A percentile compares a stretch with the other conserved stretches of the same genome.
Conservation (phyloP, 2,113 vertebrate genomes). For the Castor canadensis region DNA sequence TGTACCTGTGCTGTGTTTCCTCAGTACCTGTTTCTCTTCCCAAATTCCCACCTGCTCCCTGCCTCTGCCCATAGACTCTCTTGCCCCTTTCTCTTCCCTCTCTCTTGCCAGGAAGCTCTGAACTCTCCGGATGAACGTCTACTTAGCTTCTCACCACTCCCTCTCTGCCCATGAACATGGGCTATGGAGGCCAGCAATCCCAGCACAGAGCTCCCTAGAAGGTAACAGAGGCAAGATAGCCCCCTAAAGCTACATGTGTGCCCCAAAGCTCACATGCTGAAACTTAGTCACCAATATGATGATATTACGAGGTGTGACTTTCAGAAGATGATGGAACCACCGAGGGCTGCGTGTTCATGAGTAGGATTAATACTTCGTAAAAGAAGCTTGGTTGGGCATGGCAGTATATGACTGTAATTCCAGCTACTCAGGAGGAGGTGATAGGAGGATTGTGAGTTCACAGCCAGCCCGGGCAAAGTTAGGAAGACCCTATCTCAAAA, state of each 20-base stretch:
- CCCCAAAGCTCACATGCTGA: neutral
- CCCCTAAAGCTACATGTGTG: neutral
- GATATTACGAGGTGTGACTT: neutral
- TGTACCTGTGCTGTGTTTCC: neutral
- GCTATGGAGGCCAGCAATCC: neutral
- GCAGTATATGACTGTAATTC: no score
- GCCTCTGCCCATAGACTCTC: neutral
- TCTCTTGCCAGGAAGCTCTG: neutral
- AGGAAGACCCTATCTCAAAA: no score
- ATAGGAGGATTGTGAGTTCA: no score
- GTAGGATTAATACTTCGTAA: neutral
- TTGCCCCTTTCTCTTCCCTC: neutral
- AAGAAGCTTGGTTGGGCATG: neutral
- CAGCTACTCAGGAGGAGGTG: no score
- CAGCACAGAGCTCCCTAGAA: neutral
- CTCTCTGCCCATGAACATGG: neutral
- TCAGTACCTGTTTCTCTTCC: neutral
- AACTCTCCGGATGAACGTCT: no score
- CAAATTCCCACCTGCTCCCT: neutral
- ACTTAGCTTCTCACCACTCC: neutral
- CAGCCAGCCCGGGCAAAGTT: no score
- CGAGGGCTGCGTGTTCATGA: no score
- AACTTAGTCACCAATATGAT: neutral
- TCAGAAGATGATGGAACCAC: neutral
- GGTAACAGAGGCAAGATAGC: accelerated